Base-by-base conservation (phyloP, 2,113 vertebrate species). In the Colaptes auratus region DNA sequence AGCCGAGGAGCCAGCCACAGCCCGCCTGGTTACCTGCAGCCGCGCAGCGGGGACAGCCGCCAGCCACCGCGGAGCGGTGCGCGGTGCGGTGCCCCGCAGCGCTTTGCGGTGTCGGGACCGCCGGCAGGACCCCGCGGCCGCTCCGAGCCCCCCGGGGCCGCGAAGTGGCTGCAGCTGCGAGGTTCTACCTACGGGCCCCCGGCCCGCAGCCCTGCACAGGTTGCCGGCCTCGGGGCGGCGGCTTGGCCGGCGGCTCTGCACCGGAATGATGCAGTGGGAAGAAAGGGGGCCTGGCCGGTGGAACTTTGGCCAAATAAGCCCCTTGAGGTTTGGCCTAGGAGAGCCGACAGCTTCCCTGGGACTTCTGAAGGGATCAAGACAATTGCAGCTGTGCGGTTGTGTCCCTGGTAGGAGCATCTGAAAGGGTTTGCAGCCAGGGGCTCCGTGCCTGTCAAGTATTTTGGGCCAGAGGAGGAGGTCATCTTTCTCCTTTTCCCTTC, bases 321-420 rank as follows among this genome's bases (percentile, higher is more conserved):
- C 78, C 39, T 7, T 10, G 42, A 58, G 58, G 25, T 6, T 85
- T 46, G 80, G 66, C 61, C 71, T 55, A 12, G 61, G 65, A 13
- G 33, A 81, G 42, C n/a, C 86, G 8, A 0, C 33, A 1, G 6
- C 48, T 36, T 44, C 36, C 20, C 55, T 10, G 53, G 83, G 77
- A 56, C 59, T 56, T n/a, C 24, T 2, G 73, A 21, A 33, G 33
- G 3, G 83, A 53, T 16, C 42, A 8, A 6, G 75, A 50, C 12
- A 15, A 66, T 7, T 23, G 87, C 86, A 21, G 73, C 53, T 84
- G 19, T 61, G 78, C 27, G 23, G 20, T 3, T 84, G 48, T 48
- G 35, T 8, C 5, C 14, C 31, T 5, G 71, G 61, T 61, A 11
- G 23, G 48, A 42, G 39, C 10, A 0, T 1, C 27, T 11, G 23